phyloP scores from a whole-genome alignment of 92 coral and sea anemone genomes.

The Porites divaricata region DNA sequence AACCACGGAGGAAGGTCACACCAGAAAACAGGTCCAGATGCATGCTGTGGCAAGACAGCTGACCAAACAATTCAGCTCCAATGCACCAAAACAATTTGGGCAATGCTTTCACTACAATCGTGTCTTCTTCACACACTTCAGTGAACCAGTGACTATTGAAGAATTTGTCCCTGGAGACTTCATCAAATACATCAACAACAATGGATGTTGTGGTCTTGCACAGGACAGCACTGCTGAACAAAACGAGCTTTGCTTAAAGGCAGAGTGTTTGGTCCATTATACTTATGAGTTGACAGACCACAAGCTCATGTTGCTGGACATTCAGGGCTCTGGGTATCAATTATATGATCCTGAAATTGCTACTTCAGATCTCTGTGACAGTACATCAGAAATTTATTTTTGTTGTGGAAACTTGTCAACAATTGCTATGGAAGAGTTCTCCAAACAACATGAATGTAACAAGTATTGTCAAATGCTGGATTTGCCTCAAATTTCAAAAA shows the following conservation, averaged over 20 bases:
- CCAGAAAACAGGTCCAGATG: slow-evolving; percentile 70
- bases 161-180: slow-evolving; percentile 65
- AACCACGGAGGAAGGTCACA: slow-evolving; percentile 36
- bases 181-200: slow-evolving; percentile 58
- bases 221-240: slow-evolving; percentile 16
- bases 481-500: too few species aligned
- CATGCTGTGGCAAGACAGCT: slow-evolving; percentile 61
- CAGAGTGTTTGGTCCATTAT: slow-evolving; percentile 54
- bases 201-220: slow-evolving; percentile 39
- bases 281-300: slow-evolving; percentile 14
- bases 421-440: slow-evolving; percentile 39
- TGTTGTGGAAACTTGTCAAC: slow-evolving; percentile 72
- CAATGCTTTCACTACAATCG: slow-evolving; percentile 54
- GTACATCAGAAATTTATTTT: slow-evolving; percentile 38
- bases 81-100: slow-evolving; percentile 62
- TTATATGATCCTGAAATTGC: slow-evolving; percentile 75
- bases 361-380: slow-evolving; percentile 14
- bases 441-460: slow-evolving; percentile 51
- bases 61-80: slow-evolving; percentile 32
- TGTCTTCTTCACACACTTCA: slow-evolving; percentile 44
- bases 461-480: slow-evolving; percentile 45
- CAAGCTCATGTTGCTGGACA: slow-evolving; percentile 60
- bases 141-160: slow-evolving; percentile 61
- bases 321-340: slow-evolving; percentile 63
- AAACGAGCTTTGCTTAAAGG: slow-evolving; percentile 56